phyloP scores from a whole-genome alignment of 1,140 invertebrate species.

The Pissodes strobi region DNA sequence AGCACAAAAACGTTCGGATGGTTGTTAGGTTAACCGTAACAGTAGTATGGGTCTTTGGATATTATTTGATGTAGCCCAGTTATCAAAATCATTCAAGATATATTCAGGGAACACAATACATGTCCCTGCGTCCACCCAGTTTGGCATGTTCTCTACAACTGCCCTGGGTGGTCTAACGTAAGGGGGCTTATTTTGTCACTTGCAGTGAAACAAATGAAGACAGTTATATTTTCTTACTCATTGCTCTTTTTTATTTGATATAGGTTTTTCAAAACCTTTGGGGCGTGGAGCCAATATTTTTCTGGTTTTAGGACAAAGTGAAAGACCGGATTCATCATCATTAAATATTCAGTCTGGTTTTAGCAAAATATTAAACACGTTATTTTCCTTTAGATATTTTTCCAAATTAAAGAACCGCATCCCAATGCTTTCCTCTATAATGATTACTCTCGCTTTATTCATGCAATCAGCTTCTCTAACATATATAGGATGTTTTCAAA shows the following conservation, averaged over 20 bases:
- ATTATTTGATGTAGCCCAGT: constrained; percentile 41
- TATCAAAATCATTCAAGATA: constrained; percentile 33
- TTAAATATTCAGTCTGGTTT: neutral
- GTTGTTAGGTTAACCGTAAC: too few relatives aligned
- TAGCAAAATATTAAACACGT: neutral
- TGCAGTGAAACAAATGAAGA: neutral
- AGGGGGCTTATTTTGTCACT: neutral
- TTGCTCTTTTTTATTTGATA: neutral
- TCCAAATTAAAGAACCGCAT: neutral
- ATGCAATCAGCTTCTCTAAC: neutral
- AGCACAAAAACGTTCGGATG: too few relatives aligned
- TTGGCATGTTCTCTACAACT: constrained; percentile 11
- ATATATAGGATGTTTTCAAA: neutral
- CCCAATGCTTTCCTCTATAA: neutral
- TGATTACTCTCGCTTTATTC: neutral
- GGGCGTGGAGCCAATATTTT: neutral
- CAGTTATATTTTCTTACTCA: constrained; percentile 3
- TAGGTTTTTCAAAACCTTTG: neutral
- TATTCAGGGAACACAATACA: constrained; percentile 13
- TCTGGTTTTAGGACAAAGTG: neutral
- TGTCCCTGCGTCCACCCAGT: constrained; percentile 52
- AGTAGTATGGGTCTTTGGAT: constrained; percentile 44
- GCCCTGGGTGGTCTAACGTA: neutral
- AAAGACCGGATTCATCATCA: too few relatives aligned
- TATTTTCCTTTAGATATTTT: neutral